Conservation (phyloP, 2,113 vertebrate species). For the Salvator merianae region DNA sequence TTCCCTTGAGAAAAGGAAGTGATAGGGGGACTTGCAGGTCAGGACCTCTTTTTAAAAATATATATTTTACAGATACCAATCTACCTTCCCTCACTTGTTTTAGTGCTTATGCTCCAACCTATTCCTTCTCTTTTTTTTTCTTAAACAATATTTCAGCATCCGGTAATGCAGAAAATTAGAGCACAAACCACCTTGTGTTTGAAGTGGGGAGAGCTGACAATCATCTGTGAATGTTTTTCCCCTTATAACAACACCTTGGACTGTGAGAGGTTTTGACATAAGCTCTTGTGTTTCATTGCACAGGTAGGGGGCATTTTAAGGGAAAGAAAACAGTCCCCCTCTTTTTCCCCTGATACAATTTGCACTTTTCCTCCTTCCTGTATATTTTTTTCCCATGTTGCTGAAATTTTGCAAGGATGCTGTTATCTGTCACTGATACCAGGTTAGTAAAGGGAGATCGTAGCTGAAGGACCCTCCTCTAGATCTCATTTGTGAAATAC, state of each 20-base stretch:
- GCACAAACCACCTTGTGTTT: conserved; percentile 35
- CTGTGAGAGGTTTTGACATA: conserved; percentile 19
- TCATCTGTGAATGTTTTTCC: conserved; percentile 24
- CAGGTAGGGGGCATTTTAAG: conserved; percentile 49
- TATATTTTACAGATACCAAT: conserved; percentile 45
- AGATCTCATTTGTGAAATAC: conserved; percentile 41
- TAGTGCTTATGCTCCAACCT: conserved; percentile 48
- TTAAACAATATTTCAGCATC: conserved; percentile 54
- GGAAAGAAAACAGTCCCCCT: conserved; percentile 45
- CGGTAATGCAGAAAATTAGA: conserved; percentile 45
- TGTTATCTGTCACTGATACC: conserved; percentile 47
- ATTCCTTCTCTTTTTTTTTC: conserved; percentile 52
- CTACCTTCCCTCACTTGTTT: conserved; percentile 41
- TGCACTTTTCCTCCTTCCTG: conserved; percentile 14
- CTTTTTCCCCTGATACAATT: conserved; percentile 40
- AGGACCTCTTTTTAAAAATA: conserved; percentile 65
- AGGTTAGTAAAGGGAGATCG: conserved; percentile 45
- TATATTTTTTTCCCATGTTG: conserved; percentile 8
- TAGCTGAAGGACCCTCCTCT: conserved; percentile 49
- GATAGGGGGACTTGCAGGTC: conserved; percentile 65
- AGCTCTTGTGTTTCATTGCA: neutral
- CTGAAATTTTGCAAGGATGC: conserved; percentile 55
- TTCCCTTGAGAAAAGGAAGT: conserved; percentile 71
- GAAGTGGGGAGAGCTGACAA: conserved; percentile 12
- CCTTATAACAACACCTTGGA: neutral